Evolutionary conservation across 2,888 invertebrate species (phyloP).

Genomic region (Alentia gelatinosa): DNA sequence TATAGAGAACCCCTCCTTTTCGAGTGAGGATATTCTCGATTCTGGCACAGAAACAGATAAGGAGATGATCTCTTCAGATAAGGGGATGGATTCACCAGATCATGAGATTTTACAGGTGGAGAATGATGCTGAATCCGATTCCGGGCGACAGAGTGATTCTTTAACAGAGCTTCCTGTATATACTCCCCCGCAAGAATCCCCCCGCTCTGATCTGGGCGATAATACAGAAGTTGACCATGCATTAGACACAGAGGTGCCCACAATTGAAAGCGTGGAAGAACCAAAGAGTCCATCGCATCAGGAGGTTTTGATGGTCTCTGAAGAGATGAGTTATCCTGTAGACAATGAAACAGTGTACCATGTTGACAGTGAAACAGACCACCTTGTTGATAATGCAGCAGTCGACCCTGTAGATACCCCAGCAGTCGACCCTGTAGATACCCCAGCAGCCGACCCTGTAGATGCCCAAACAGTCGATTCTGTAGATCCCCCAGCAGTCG

Average conservation of each 20-base stretch:
- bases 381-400: no score
- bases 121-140: neutral
- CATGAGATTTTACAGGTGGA: neutral
- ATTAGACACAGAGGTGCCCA: neutral
- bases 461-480: no score
- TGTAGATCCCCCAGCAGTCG: no score
- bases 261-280: neutral
- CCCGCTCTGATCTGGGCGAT: neutral
- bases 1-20: conserved; percentile 38
- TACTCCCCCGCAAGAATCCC: neutral
- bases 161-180: neutral
- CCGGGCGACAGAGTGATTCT: conserved; percentile 6
- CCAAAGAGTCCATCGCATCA: neutral
- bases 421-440: no score
- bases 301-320: neutral
- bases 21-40: conserved; percentile 29
- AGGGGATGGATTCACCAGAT: neutral
- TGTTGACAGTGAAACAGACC: no score
- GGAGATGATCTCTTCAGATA: neutral
- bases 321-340: neutral
- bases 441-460: no score
- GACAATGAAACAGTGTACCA: no score
- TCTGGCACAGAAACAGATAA: conserved; percentile 32
- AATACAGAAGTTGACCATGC: neutral
- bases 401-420: no score